phyloP scores from a whole-genome alignment of 2,113 vertebrate species.

The Setophaga kirtlandii region DNA sequence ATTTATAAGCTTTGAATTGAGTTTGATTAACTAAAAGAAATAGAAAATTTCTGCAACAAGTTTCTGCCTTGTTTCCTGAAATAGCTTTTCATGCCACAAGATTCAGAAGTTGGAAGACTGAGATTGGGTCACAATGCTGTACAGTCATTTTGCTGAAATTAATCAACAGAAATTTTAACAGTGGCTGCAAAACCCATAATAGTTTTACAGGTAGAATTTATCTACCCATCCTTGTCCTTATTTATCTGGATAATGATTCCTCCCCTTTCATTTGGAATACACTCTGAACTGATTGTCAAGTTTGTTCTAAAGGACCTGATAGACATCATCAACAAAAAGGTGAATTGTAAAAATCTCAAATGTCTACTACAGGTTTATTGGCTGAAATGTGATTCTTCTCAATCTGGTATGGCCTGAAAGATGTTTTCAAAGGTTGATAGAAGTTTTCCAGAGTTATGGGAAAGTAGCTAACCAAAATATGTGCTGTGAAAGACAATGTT shows the following conservation, averaged over 20 bases:
- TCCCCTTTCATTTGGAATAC: not conserved
- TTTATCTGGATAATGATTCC: not conserved
- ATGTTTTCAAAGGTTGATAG: not conserved
- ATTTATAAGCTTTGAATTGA: not conserved
- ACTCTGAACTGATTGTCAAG: not conserved
- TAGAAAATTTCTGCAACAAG: not conserved
- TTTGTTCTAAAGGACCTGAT: not conserved
- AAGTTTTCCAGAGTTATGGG: not conserved
- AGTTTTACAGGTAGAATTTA: not conserved
- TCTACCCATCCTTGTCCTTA: not conserved
- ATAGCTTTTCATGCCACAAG: not conserved
- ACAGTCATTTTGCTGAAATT: not conserved
- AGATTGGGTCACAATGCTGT: not conserved
- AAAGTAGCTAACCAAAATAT: not conserved
- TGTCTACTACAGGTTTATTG: not conserved
- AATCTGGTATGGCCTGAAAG: not conserved
- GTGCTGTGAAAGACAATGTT: not conserved
- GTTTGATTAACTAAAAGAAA: not conserved
- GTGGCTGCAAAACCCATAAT: not conserved
- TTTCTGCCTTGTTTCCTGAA: not conserved
- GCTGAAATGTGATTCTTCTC: not conserved
- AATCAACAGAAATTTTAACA: not conserved
- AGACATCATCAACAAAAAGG: not conserved
- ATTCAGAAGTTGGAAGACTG: not conserved
- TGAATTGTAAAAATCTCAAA: not conserved